Conservation (phyloP, 2,888 invertebrate genomes). For the Yponomeuta cagnagella region DNA sequence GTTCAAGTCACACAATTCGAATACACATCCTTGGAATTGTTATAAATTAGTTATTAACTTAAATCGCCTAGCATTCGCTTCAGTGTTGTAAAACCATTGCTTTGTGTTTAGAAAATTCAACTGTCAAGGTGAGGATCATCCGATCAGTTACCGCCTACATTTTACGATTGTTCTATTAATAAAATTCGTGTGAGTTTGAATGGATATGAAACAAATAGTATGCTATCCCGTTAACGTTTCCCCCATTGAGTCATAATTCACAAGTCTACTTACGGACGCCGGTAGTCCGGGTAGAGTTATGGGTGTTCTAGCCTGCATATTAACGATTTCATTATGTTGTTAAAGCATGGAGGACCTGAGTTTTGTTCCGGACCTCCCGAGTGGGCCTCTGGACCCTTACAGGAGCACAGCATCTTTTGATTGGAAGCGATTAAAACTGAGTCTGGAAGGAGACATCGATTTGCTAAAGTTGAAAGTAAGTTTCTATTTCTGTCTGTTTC, state of each 20-base stretch:
- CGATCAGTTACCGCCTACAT: background rate
- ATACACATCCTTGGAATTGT: background rate
- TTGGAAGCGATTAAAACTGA: slow-evolving; percentile 89
- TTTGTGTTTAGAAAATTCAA: background rate
- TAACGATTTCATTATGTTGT: background rate
- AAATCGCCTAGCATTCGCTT: background rate
- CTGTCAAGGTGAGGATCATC: background rate
- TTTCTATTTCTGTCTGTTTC: slow-evolving; percentile 14
- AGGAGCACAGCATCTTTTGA: slow-evolving; percentile 87
- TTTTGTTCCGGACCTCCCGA: slow-evolving; percentile 80
- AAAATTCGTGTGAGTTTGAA: background rate
- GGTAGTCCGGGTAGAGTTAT: background rate
- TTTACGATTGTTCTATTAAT: background rate
- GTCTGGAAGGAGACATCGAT: slow-evolving; percentile 85
- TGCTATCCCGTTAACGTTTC: background rate
- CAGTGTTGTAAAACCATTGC: background rate
- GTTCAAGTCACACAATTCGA: background rate
- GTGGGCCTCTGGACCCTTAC: slow-evolving; percentile 86
- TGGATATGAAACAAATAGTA: background rate
- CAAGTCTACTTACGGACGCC: background rate
- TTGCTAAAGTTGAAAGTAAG: slow-evolving; percentile 85
- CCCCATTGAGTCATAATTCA: background rate
- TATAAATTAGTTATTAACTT: background rate
- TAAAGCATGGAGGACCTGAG: slow-evolving; percentile 68
- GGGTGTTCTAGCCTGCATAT: background rate